phyloP scores from a whole-genome alignment of 2,797 vertebrate species.

The Silurus lanzhouensis region DNA sequence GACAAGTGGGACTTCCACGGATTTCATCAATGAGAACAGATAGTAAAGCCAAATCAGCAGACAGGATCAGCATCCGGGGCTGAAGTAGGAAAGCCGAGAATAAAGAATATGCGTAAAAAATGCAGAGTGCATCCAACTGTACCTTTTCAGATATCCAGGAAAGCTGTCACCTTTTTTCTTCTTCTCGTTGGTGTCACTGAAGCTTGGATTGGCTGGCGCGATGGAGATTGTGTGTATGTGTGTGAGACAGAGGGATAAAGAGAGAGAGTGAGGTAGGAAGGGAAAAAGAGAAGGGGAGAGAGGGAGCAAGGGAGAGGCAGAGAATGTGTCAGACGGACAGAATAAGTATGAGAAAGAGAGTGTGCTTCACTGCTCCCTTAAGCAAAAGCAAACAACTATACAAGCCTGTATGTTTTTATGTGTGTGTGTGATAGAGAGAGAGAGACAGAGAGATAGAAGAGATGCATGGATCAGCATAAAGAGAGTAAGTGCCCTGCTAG shows the following conservation, averaged over 20 bases:
- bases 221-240: slow-evolving; percentile 49
- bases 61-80: neutral
- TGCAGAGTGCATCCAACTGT: slow-evolving; percentile 41
- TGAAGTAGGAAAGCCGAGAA: neutral
- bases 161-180: slow-evolving; percentile 55
- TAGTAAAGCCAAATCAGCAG: neutral
- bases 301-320: neutral
- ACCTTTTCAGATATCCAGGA: slow-evolving; percentile 65
- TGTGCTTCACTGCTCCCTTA: neutral
- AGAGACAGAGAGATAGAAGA: neutral
- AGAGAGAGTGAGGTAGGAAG: neutral
- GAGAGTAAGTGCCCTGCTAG: slow-evolving; percentile 64
- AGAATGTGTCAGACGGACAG: neutral
- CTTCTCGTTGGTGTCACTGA: slow-evolving; percentile 53
- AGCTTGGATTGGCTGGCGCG: slow-evolving; percentile 60
- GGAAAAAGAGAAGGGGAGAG: neutral
- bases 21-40: slow-evolving; percentile 20
- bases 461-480: slow-evolving; percentile 74
- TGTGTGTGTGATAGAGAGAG: neutral
- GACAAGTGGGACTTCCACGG: slow-evolving; percentile 9
- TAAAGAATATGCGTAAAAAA: neutral
- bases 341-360: neutral
- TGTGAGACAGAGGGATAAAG: neutral
- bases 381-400: slow-evolving; percentile 12
- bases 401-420: too few species aligned